Base-by-base conservation (phyloP, 2,113 vertebrate genomes). In the Phalacrocorax aristotelis region DNA sequence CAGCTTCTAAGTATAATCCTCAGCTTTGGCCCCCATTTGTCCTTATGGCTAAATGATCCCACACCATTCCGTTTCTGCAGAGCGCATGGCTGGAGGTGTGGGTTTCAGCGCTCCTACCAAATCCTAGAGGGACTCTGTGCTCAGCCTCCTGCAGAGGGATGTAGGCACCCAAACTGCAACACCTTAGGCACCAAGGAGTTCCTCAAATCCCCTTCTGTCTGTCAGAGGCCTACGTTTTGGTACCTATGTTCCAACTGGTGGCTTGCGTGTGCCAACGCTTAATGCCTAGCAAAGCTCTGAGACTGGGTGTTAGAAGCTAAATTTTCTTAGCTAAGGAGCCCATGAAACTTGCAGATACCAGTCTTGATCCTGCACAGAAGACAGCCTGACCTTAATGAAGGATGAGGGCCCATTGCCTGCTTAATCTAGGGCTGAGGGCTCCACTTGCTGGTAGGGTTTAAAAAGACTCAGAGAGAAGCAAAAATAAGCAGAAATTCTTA, bases 11-110 rank as follows among this genome's bases (percentile, higher is more conserved):
- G 13, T 15, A 5, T 12, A 65, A 8, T 17, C 22, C 11, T 87
- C 17, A 38, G 11, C 7, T 65, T 44, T 38, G n/a, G 20, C 19
- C 36, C 51, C 7, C 15, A 2, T 49, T 64, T 70, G 4, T 46
- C 14, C 7, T 49, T 11, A 9, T 0, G 6, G 5, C 6, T 61
- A 23, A 58, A 13, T n/a, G 58, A 40, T 75, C 27, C 52, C 40
- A 13, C 8, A 2, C 8, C 0, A 0, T 27, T 36, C 27, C 18
- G 8, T 40, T 68, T 44, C n/a, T 54, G 32, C 66, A 55, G 30
- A 60, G 15, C 8, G 2, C 34, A n/a, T 0, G 5, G 55, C 36
- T 0, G 15, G 7, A 93, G 8, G 15, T 61, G 10, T 0, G 17
- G n/a, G 13, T n/a, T 68, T 51, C 15, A 51, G 22, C 0, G 0